These are phyloP conservation scores for Todus mexicanus DNA, from an alignment of 2,797 vertebrate genomes.

Conservation along the genomic window DNA sequence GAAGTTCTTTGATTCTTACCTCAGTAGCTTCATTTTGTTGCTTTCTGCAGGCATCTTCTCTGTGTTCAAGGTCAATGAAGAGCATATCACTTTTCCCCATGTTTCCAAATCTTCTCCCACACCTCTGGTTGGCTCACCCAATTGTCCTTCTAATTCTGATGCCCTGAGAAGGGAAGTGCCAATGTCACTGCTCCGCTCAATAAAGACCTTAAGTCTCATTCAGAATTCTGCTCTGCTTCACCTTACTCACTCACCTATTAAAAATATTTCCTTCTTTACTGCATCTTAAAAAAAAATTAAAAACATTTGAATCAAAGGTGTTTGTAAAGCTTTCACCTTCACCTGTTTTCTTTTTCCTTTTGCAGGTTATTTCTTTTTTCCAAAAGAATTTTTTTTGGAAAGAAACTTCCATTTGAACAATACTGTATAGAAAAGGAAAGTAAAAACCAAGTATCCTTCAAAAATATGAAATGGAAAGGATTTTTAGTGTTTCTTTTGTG, in stretches of 20 bases:
- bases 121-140: neutral
- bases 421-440: neutral
- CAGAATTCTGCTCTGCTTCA: neutral
- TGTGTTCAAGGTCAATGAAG: neutral
- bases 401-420: neutral
- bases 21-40: neutral
- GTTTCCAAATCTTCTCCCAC: neutral
- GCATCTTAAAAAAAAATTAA: neutral
- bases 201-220: neutral
- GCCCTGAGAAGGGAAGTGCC: neutral
- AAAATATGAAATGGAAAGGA: neutral
- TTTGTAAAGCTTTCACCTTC: neutral
- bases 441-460: neutral
- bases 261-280: neutral
- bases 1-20: neutral
- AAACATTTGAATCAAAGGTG: neutral
- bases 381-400: neutral
- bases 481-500: neutral
- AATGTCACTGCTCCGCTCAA: neutral
- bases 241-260: neutral
- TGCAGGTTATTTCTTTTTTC: neutral
- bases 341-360: neutral
- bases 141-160: neutral
- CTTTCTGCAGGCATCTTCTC: neutral
- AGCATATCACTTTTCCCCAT: neutral